Base-by-base conservation (phyloP, 1,140 invertebrate species). In the Bradysia coprophila region DNA sequence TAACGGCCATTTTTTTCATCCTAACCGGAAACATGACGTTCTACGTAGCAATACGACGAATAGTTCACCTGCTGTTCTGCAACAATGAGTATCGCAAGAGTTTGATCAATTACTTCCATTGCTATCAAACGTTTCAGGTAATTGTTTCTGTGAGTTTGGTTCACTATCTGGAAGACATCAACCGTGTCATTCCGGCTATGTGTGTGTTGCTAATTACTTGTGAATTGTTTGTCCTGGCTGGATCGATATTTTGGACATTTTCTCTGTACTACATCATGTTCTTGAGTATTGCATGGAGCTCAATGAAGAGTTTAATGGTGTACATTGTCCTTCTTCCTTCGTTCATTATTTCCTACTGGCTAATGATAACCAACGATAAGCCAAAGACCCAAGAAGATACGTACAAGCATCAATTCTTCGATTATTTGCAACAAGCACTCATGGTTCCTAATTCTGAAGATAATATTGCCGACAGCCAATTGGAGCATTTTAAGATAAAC, bases 291-390 rank as follows among this genome's bases (percentile, higher is more conserved):
- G 32, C 32, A 4, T 34, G 32, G 32, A 34, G 32, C 13, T 34
- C 32, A 34, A 34, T 34, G 32, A 34, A 34, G 32, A 34, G 32
- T 34, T 34, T 34, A 34, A 34, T 34, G 32, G 32, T 34, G 4
- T 34, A 34, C 11, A 34, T 34, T 34, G 32, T 34, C n/a, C 32
- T 34, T 4, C 18, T 34, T 13, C 32, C 32, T 3, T 34, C 32
- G 32, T 34, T 34, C 18, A 34, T 34, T 3, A 34, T 34, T 3
- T 34, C 32, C 3, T 34, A 34, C 11, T 34, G 32, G 32, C 18
- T 34, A 16, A 34, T 34, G 32, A 34, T 34, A 4, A 34, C 3
- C 3, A 34, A 34, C 18, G 18, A 34, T 15, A 3, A 3, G 18
- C 4, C 32, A 13, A 11, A 34, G 5, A 34, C 13, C 18, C 28